A percentile compares a stretch with the other conserved stretches of the same genome.
These are phyloP conservation scores for Tineola bisselliella DNA, from an alignment of 2,888 invertebrate genomes.

Conservation along the genomic window DNA sequence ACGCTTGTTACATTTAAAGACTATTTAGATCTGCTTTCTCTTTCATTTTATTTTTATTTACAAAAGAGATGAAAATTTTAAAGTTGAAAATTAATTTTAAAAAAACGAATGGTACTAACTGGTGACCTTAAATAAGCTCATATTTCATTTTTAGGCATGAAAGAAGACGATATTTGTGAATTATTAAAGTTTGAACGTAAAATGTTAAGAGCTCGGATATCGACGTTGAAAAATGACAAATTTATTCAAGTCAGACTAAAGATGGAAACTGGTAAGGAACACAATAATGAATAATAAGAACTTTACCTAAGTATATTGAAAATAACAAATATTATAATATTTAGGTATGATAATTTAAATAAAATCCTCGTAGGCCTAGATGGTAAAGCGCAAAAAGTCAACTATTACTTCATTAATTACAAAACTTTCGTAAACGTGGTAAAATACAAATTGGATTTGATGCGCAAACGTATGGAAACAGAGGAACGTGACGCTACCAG, in stretches of 20 bases:
- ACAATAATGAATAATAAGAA: too few species aligned
- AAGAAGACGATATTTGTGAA: constrained; percentile 91
- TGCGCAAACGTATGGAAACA: constrained; percentile 94
- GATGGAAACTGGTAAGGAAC: constrained; percentile 85
- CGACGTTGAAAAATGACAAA: constrained; percentile 89
- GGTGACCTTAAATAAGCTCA: constrained; percentile 24
- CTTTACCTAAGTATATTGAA: too few species aligned
- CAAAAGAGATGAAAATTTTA: too few species aligned
- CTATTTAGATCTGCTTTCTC: too few species aligned
- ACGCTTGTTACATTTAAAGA: too few species aligned
- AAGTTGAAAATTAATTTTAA: too few species aligned
- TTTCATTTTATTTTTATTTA: too few species aligned
- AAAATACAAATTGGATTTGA: constrained; percentile 95
- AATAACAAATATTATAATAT: too few species aligned
- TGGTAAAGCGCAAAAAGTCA: constrained; percentile 94
- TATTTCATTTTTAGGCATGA: constrained; percentile 70
- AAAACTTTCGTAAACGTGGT: constrained; percentile 97
- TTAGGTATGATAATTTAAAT: too few species aligned
- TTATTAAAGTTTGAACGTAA: constrained; percentile 92
- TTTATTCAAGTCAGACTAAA: constrained; percentile 91
- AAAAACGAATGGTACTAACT: too few species aligned
- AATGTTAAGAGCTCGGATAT: constrained; percentile 88
- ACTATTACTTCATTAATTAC: constrained; percentile 97
- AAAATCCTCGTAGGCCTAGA: constrained; percentile 68
- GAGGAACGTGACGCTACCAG: constrained; percentile 95